These are phyloP conservation scores for Hypolimnas misippus DNA, from an alignment of 2,888 invertebrate genomes.

Conservation along the genomic window DNA sequence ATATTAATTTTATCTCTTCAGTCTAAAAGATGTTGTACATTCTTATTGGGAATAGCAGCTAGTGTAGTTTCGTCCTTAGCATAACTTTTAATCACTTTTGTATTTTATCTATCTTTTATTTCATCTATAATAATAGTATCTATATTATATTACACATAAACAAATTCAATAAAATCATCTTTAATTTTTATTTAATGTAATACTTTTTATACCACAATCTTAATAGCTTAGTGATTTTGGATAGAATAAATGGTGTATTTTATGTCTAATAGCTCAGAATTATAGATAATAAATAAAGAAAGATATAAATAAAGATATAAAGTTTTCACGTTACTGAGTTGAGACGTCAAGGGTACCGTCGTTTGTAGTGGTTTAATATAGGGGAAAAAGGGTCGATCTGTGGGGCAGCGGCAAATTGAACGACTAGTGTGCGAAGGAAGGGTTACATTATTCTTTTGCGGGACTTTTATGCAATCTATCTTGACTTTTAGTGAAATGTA, in stretches of 20 bases:
- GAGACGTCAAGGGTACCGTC: conserved; percentile 23
- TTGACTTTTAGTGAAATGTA: conserved; percentile 29
- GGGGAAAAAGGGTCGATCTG: conserved; percentile 44
- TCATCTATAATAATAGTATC: background rate
- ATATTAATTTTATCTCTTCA: background rate
- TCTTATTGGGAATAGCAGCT: background rate
- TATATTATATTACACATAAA: background rate
- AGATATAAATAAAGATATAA: background rate
- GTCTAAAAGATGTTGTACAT: background rate
- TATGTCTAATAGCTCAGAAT: no score
- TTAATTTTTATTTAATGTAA: no score
- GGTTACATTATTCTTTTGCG: conserved; percentile 48
- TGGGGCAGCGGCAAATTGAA: conserved; percentile 47
- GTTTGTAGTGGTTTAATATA: conserved; percentile 39
- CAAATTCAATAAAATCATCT: no score
- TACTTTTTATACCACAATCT: background rate
- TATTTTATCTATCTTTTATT: background rate
- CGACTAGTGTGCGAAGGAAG: conserved; percentile 39
- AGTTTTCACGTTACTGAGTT: conserved; percentile 15
- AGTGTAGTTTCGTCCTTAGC: background rate
- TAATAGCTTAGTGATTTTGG: background rate
- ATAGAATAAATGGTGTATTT: background rate
- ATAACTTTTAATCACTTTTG: background rate
- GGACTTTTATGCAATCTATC: conserved; percentile 32
- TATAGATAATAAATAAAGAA: no score